These are phyloP conservation scores for Synergus japonicus DNA, from an alignment of 2,888 invertebrate genomes.

Conservation along the genomic window DNA sequence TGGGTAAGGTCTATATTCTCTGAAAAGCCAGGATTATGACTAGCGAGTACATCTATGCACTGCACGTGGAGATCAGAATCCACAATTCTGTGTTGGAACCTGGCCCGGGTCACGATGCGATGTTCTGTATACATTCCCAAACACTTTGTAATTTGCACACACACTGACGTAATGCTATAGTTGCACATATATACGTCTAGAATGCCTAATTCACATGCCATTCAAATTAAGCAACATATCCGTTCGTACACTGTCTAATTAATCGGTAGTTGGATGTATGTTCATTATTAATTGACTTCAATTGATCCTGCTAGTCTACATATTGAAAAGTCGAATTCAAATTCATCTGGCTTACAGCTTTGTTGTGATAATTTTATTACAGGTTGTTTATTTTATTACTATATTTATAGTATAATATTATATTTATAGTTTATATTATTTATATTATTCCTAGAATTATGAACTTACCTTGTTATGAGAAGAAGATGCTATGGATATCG, in stretches of 20 bases:
- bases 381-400: too few relatives aligned
- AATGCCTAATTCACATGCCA: constrained; percentile 55
- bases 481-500: constrained; percentile 55
- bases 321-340: neutral
- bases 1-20: constrained; percentile 15
- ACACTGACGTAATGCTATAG: neutral
- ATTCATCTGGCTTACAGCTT: neutral
- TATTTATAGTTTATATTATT: too few relatives aligned
- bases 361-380: neutral
- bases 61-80: constrained; percentile 36
- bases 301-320: neutral
- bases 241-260: constrained; percentile 56
- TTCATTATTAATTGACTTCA: neutral
- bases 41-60: neutral
- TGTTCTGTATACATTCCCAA: constrained; percentile 2
- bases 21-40: constrained; percentile 36
- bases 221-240: constrained; percentile 54
- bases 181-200: constrained; percentile 43
- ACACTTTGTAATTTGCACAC: constrained; percentile 22
- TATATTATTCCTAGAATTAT: neutral
- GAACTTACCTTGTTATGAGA: constrained; percentile 64
- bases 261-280: constrained; percentile 19
- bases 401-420: too few relatives aligned
- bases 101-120: constrained; percentile 15
- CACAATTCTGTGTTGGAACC: constrained; percentile 32